Evolutionary conservation across 2,797 vertebrate species (phyloP).

Genomic region (Lophura swinhoii): DNA sequence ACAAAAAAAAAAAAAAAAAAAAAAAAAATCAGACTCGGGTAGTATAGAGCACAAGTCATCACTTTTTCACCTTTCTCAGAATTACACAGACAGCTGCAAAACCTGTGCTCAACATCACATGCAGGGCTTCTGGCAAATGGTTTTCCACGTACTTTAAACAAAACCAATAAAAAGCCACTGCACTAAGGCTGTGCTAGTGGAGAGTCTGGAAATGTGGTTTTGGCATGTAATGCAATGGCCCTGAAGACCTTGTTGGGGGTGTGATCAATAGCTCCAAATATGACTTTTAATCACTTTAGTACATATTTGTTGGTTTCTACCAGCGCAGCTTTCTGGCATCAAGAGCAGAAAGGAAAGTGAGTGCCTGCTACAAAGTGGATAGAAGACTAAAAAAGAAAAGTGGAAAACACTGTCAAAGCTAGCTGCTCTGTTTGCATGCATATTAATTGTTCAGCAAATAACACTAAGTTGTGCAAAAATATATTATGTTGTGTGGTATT

Average conservation of each 20-base stretch:
- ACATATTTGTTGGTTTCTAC: background rate
- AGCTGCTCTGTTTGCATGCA: background rate
- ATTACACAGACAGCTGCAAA: slow-evolving; percentile 42
- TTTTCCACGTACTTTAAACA: slow-evolving; percentile 32
- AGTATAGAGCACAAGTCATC: background rate
- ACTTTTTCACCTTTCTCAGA: slow-evolving; percentile 35
- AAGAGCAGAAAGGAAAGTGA: background rate
- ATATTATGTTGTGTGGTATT: background rate
- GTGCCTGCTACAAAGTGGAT: background rate
- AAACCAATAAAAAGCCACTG: background rate
- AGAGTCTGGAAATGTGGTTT: background rate
- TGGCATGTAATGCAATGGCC: background rate
- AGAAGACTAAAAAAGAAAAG: background rate
- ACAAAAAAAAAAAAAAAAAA: background rate
- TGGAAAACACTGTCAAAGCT: background rate
- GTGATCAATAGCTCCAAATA: background rate
- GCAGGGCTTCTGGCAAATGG: background rate
- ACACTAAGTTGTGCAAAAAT: background rate
- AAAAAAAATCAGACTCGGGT: slow-evolving; percentile 8
- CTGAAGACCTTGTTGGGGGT: background rate
- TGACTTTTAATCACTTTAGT: background rate
- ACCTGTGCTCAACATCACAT: background rate
- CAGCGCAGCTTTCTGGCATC: background rate
- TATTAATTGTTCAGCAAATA: background rate
- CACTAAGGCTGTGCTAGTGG: background rate